Conservation (phyloP, 2,888 invertebrate species). For the Nymphalis polychloros region DNA sequence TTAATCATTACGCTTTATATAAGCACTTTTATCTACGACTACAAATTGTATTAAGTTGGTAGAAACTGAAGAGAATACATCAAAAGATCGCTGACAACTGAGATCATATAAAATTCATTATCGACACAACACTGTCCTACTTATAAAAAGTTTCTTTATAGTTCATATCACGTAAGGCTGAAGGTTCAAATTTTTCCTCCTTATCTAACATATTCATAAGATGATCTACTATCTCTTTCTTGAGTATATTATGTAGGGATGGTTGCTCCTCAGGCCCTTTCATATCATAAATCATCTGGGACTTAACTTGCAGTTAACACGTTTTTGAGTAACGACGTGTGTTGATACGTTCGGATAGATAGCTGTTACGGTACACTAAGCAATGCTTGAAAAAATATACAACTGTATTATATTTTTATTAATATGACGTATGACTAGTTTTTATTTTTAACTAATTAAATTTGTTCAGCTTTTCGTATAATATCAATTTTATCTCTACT, state of each 20-base stretch:
- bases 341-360: conserved; percentile 31
- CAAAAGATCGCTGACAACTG: conserved; percentile 37
- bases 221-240: conserved; percentile 26
- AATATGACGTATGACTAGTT: neutral
- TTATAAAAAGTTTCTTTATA: conserved; percentile 21
- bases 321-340: conserved; percentile 47
- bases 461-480: no score
- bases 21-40: conserved; percentile 21
- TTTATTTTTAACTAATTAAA: neutral
- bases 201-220: conserved; percentile 12
- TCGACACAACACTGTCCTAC: conserved; percentile 33
- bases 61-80: conserved; percentile 33
- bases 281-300: conserved; percentile 48
- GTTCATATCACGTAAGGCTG: conserved; percentile 15
- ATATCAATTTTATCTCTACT: no score
- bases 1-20: conserved; percentile 11
- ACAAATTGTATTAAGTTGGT: conserved; percentile 29
- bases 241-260: conserved; percentile 14
- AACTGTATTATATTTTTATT: neutral
- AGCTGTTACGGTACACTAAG: conserved; percentile 16
- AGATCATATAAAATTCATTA: conserved; percentile 40
- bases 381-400: conserved; percentile 9
- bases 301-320: conserved; percentile 49
- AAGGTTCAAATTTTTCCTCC: conserved; percentile 24
- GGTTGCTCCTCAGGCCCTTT: conserved; percentile 30